These are phyloP conservation scores for Sinohyriopsis cumingii DNA, from an alignment of 2,888 invertebrate species.

Conservation along the genomic window DNA sequence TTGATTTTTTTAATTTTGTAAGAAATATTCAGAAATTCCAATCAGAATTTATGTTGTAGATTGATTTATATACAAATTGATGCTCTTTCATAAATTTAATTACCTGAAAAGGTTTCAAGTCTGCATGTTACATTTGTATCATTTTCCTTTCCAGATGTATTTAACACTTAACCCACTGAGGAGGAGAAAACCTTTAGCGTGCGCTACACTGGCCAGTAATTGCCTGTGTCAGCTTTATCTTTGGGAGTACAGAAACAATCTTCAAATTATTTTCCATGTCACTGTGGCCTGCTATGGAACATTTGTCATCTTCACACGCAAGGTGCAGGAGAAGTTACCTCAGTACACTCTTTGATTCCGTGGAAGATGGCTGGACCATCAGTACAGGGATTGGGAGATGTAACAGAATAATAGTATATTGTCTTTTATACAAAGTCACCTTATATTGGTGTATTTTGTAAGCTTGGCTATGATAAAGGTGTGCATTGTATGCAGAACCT, in stretches of 20 bases:
- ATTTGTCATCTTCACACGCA: slow-evolving; percentile 47
- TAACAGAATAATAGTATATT: too few species aligned
- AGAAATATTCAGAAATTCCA: too few species aligned
- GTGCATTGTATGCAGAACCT: too few species aligned
- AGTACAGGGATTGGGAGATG: too few species aligned
- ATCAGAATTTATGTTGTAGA: too few species aligned
- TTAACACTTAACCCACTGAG: slow-evolving; percentile 38
- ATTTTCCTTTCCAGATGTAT: slow-evolving; percentile 38
- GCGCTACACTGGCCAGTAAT: slow-evolving; percentile 46
- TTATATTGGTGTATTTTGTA: too few species aligned
- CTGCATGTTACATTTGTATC: not conserved
- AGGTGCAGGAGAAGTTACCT: slow-evolving; percentile 47
- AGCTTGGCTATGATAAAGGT: too few species aligned
- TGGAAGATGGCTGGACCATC: not conserved
- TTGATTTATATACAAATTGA: too few species aligned
- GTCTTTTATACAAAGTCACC: too few species aligned
- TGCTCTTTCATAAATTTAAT: too few species aligned
- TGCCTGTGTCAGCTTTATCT: slow-evolving; percentile 52
- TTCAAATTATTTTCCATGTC: slow-evolving; percentile 46
- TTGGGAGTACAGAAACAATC: slow-evolving; percentile 45
- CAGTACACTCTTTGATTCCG: slow-evolving; percentile 46
- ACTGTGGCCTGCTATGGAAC: slow-evolving; percentile 47
- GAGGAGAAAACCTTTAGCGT: slow-evolving; percentile 41
- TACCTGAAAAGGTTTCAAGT: too few species aligned
- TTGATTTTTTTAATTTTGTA: too few species aligned